A percentile compares a stretch with the other conserved stretches of the same genome.
These are phyloP conservation scores for Hydra vulgaris DNA, from an alignment of 30 jellyfish, hydroid and myxozoan species.

Conservation along the genomic window DNA sequence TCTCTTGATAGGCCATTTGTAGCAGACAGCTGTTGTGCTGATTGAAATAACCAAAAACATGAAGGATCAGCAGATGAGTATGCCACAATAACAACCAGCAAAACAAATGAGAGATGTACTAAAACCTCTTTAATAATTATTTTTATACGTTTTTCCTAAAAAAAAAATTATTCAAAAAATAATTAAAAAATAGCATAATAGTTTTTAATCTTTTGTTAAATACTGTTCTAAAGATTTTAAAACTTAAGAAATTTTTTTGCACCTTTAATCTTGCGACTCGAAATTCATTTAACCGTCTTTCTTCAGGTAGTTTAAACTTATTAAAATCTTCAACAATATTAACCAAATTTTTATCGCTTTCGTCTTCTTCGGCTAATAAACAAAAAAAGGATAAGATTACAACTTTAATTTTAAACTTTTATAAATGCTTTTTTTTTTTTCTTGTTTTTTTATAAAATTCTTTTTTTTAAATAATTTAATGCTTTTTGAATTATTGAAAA, in stretches of 20 bases:
- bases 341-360: background rate
- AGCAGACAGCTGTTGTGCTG: conserved; percentile 35
- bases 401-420: no score
- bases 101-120: conserved; percentile 54
- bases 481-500: no score
- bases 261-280: conserved; percentile 47
- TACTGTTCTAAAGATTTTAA: no score
- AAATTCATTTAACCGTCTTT: conserved; percentile 55
- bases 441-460: no score
- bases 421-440: no score
- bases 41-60: conserved; percentile 35
- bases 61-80: conserved; percentile 78
- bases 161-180: background rate
- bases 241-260: no score
- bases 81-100: conserved; percentile 74
- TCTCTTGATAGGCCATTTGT: conserved; percentile 18
- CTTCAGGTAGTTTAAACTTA: conserved; percentile 74
- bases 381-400: no score
- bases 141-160: conserved; percentile 68
- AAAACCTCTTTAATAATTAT: conserved; percentile 77
- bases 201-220: no score
- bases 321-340: background rate
- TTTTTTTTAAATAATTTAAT: no score
- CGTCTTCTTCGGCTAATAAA: conserved; percentile 21
- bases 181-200: background rate